A percentile compares a stretch with the other conserved stretches of the same genome.
Conservation (phyloP, 1,140 invertebrate species). For the Drosophila ercepeae region DNA sequence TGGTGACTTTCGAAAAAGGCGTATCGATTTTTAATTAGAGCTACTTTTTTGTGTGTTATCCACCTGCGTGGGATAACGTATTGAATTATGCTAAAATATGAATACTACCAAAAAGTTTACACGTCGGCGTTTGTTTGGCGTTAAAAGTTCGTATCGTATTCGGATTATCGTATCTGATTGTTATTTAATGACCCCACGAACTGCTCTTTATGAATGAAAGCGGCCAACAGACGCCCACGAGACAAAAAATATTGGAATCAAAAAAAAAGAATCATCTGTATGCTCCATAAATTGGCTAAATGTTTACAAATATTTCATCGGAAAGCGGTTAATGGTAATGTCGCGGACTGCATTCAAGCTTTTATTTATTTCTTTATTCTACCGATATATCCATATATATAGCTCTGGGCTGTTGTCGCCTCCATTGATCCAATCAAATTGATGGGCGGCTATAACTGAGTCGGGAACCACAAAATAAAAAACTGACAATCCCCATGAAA, state of each 20-base stretch:
- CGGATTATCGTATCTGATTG: slow-evolving; percentile 73
- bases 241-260: slow-evolving; percentile 2
- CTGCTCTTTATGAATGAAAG: slow-evolving; percentile 74
- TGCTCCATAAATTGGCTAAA: slow-evolving; percentile 76
- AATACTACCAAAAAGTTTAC: slow-evolving; percentile 58
- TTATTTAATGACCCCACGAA: slow-evolving; percentile 72
- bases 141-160: slow-evolving; percentile 70
- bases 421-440: slow-evolving; percentile 79
- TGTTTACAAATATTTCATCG: slow-evolving; percentile 79
- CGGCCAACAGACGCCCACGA: slow-evolving; percentile 51
- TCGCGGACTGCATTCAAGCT: slow-evolving; percentile 2
- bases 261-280: slow-evolving; percentile 37
- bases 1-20: slow-evolving; percentile 58
- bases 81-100: slow-evolving; percentile 63
- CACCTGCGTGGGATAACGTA: slow-evolving; percentile 53
- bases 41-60: slow-evolving; percentile 55
- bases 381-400: slow-evolving; percentile 13
- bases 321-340: slow-evolving; percentile 34
- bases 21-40: slow-evolving; percentile 71
- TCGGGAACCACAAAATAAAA: slow-evolving; percentile 32
- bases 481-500: slow-evolving; percentile 18
- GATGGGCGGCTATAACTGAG: slow-evolving; percentile 68
- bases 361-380: slow-evolving; percentile 19
- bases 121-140: slow-evolving; percentile 78
- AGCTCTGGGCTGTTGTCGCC: slow-evolving; percentile 62